Base-by-base conservation (phyloP, 2,888 invertebrate species). In the Polydrusus cervinus region DNA sequence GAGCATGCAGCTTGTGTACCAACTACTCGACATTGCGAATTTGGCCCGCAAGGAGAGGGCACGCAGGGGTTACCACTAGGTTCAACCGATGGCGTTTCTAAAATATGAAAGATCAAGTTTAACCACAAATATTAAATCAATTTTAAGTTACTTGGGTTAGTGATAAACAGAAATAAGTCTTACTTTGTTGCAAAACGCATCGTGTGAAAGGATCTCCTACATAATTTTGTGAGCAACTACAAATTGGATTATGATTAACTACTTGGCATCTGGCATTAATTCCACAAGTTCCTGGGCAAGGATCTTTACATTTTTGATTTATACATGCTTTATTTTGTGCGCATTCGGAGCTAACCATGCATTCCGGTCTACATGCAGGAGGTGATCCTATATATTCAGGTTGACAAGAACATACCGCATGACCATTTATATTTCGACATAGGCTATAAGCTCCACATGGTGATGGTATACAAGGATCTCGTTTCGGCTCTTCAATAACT, bases 401-500 rank as follows among this genome's bases (percentile, higher is more conserved):
- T 83, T 92, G 92, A 83, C 95, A 95, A 69, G 94, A 93, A 84
- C 95, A 95, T 7, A 94, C 94, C 65, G 94, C 94, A 84, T 94
- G 94, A 20, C 92, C 92, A 83, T 94, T 94, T 60, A 93, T 88
- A 75, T 91, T 92, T 47, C 93, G 91, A 84, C 95, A 96, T 80
- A 93, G 90, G 84, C 95, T 94, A 86, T 94, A 94, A 0, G 94
- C 93, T 71, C 95, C 95, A 82, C 95, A 95, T n/a, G 95, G 95
- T 20, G 94, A 93, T 65, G 95, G 95, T 81, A 90, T 88, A 82
- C 95, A 95, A 18, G 94, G 93, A 83, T 94, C 88, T 43, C 79
- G 79, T 79, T 86, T 80, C 18, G 82, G 82, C 78, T 80, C 72
- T 74, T 79, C 79, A 70, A 57, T 40, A 76, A 79, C 82, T 81